phyloP scores from a whole-genome alignment of 1,140 invertebrate genomes.

The Mactra quadrangularis region DNA sequence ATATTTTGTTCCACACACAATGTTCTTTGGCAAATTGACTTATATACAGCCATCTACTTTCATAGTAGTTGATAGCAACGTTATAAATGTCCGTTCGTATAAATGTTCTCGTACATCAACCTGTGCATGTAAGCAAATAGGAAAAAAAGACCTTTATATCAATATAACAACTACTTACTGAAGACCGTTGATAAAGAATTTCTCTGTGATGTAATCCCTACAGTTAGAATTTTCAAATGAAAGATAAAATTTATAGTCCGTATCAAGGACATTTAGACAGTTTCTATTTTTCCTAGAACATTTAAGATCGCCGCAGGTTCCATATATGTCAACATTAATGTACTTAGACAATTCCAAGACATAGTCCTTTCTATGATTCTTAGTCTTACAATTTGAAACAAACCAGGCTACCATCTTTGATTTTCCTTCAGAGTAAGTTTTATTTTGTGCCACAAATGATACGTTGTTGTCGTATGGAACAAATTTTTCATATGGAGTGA shows the following conservation, averaged over 20 bases:
- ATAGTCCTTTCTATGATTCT: slow-evolving; percentile 85
- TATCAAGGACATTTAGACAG: slow-evolving; percentile 94
- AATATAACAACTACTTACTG: too few species aligned
- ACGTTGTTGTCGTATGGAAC: slow-evolving; percentile 79
- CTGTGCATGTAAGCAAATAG: slow-evolving; percentile 88
- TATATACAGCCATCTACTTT: slow-evolving; percentile 95
- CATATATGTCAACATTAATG: slow-evolving; percentile 89
- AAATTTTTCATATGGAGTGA: slow-evolving; percentile 94
- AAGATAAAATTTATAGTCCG: slow-evolving; percentile 95
- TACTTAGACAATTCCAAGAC: slow-evolving; percentile 85
- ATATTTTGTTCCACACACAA: too few species aligned
- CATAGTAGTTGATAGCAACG: slow-evolving; percentile 91
- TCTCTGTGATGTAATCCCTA: slow-evolving; percentile 82
- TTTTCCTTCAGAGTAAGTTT: slow-evolving; percentile 79
- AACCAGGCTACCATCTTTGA: slow-evolving; percentile 83
- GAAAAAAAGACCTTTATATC: slow-evolving; percentile 48
- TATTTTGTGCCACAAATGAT: neutral
- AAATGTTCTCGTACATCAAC: slow-evolving; percentile 86
- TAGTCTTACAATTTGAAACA: slow-evolving; percentile 86
- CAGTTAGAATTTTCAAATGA: slow-evolving; percentile 82
- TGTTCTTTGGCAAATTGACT: slow-evolving; percentile 80
- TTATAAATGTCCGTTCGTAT: slow-evolving; percentile 87
- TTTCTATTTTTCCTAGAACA: slow-evolving; percentile 87
- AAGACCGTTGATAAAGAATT: slow-evolving; percentile 77
- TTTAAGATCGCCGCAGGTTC: slow-evolving; percentile 84